phyloP scores from a whole-genome alignment of 2,797 vertebrate species.

The Brotogeris chrysoptera region DNA sequence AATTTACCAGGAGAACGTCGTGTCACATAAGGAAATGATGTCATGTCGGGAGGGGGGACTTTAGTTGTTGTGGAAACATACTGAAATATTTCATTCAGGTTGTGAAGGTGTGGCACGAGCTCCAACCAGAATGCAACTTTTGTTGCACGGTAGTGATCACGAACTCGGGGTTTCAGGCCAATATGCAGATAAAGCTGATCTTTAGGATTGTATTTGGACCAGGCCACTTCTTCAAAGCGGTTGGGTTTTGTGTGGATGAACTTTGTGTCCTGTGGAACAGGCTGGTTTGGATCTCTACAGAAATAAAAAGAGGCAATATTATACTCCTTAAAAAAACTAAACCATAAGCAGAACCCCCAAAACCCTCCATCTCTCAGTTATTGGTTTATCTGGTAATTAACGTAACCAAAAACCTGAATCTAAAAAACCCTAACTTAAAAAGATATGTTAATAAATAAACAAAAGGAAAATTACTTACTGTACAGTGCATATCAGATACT shows the following conservation, averaged over 20 bases:
- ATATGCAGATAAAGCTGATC: constrained; percentile 97
- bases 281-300: constrained; percentile 92
- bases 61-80: constrained; percentile 96
- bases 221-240: constrained; percentile 95
- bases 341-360: not conserved
- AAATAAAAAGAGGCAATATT: not conserved
- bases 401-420: not conserved
- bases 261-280: constrained; percentile 96
- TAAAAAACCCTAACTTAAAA: not conserved
- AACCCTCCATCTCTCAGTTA: rapidly evolving
- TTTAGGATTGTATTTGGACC: constrained; percentile 98
- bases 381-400: not conserved
- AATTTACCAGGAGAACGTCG: constrained; percentile 89
- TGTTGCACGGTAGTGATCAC: constrained; percentile 94
- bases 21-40: constrained; percentile 90
- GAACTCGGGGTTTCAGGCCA: constrained; percentile 91
- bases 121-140: constrained; percentile 98
- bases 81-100: constrained; percentile 95
- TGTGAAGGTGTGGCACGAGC: constrained; percentile 92
- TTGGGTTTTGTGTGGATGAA: constrained; percentile 98
- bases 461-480: not conserved
- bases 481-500: not conserved
- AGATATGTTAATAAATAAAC: not conserved
- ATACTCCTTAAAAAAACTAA: not conserved
- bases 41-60: constrained; percentile 93